Base-by-base conservation (phyloP, 2,113 vertebrate species). In the Euleptes europaea region DNA sequence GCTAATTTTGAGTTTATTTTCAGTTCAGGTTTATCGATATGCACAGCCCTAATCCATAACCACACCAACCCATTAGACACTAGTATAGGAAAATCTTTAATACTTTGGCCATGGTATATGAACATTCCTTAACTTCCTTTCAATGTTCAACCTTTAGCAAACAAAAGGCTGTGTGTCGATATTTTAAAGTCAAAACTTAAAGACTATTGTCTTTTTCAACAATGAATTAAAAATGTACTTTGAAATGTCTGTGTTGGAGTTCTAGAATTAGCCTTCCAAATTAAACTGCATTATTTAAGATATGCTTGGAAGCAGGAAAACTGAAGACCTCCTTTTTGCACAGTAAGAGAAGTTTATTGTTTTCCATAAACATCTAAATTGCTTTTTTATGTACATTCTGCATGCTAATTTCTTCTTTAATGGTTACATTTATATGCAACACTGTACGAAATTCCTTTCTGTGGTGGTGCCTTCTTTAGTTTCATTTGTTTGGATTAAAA, bases 251-350 rank as follows among this genome's bases (percentile, higher is more conserved):
- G 35, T 8, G 33, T 1, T 88, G 80, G 85, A 91, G 70, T 89
- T 54, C 40, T 88, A 33, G 72, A 91, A 90, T 89, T 86, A 89
- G 57, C 88, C 83, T 86, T 81, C 69, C 80, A 83, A 91, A 92
- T 86, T 67, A 89, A 83, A 88, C 79, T 83, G 51, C 84, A 75
- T 91, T 93, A 89, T 88, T 92, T 91, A 89, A 91, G 78, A 83
- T 13, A 88, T 90, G 87, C n/a, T 85, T 76, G 78, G 44, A 86
- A 44, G 76, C 33, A 88, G 84, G 84, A 54, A 83, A 86, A 72
- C 67, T 78, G 70, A 88, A 90, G 90, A 38, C 14, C 35, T 73
- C 42, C 12, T 73, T 73, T 89, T 90, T 90, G 84, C 65, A 67
- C 40, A 88, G 91, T 85, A 89, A 88, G 86, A 93, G 12, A 42